Evolutionary conservation across 2,888 invertebrate species (phyloP), one percentile per base, ranked within the genome.

Genomic region (Chrysomela aeneicollis): DNA sequence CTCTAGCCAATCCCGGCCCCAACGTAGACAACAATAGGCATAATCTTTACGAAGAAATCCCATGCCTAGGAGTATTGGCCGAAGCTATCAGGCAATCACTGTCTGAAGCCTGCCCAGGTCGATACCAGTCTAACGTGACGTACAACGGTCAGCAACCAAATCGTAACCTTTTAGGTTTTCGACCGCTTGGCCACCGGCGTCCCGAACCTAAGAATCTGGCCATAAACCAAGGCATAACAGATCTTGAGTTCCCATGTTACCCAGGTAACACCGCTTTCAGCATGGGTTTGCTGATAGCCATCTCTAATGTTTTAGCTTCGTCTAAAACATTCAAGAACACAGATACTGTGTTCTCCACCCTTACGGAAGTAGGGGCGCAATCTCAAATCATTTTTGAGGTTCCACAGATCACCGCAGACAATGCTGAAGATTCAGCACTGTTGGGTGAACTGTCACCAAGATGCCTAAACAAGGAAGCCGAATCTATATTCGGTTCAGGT

Each of bases 281-380:
- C 46, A 19, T 64, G 1, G 52, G 37, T 54, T 54, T 64, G 21
- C 19, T 61, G 4, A 30, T 49, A 0, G 62, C 35, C 0, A 65
- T 65, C 10, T 65, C 65, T 10, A 58, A 58, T 10, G 15, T 62
- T 46, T 17, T 62, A 1, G 62, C 62, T 12, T 50, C 32, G 2
- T 57, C 58, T 8, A 63, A 35, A 42, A 65, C 62, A 3, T 65
- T 65, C 58, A 65, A 65, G 32, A 51, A 32, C 6, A 65, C 57
- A 2, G 9, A 37, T 1, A 30, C 51, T 3, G 52, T 57, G n/a
- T 62, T 65, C 35, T 46, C 49, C 8, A 47, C 65, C 2, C 51
- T 65, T 1, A 22, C 62, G 19, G 61, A 65, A 30, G 50, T 58
- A 8, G 65, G 65, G 5, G 65, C 65, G 0, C 65, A 65, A 42